These are phyloP conservation scores for Holothuria scabra DNA, from an alignment of 53 echinoderm and acorn worm species.

Conservation along the genomic window DNA sequence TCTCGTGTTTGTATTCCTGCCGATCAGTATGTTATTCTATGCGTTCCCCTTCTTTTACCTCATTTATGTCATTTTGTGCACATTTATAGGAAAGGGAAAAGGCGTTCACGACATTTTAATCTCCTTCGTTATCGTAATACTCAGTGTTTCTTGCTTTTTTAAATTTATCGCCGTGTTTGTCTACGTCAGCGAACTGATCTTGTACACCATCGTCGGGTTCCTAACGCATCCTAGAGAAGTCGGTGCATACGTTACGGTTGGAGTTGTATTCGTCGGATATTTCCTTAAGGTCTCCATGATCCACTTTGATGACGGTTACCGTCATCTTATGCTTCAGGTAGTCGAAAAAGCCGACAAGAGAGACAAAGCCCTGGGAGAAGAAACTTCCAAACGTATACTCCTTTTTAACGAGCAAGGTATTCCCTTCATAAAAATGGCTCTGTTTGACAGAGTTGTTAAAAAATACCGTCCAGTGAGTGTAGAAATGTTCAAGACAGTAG, in stretches of 20 bases:
- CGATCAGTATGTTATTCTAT: constrained; percentile 68
- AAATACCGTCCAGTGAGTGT: constrained; percentile 78
- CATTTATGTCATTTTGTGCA: constrained; percentile 70
- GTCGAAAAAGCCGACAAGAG: constrained; percentile 63
- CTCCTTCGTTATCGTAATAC: constrained; percentile 56
- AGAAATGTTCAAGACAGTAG: constrained; percentile 54
- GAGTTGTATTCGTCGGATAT: constrained; percentile 67
- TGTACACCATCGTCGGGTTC: constrained; percentile 90
- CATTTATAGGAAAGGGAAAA: constrained; percentile 50
- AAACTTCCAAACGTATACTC: neutral
- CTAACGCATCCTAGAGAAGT: constrained; percentile 73
- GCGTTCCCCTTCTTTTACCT: constrained; percentile 78
- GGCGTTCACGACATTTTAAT: constrained; percentile 56
- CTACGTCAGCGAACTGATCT: constrained; percentile 78
- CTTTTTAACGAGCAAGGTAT: constrained; percentile 51
- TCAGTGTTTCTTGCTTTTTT: constrained; percentile 74
- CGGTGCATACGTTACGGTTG: constrained; percentile 63
- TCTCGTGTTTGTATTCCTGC: constrained; percentile 48
- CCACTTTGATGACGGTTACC: constrained; percentile 82
- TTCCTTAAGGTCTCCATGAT: constrained; percentile 66
- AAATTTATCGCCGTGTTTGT: constrained; percentile 90
- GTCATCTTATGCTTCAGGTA: constrained; percentile 61
- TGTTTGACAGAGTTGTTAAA: constrained; percentile 68
- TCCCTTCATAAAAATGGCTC: constrained; percentile 63
- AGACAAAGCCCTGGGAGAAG: neutral